phyloP scores from a whole-genome alignment of 2,797 vertebrate species.

The Gastrophryne carolinensis region DNA sequence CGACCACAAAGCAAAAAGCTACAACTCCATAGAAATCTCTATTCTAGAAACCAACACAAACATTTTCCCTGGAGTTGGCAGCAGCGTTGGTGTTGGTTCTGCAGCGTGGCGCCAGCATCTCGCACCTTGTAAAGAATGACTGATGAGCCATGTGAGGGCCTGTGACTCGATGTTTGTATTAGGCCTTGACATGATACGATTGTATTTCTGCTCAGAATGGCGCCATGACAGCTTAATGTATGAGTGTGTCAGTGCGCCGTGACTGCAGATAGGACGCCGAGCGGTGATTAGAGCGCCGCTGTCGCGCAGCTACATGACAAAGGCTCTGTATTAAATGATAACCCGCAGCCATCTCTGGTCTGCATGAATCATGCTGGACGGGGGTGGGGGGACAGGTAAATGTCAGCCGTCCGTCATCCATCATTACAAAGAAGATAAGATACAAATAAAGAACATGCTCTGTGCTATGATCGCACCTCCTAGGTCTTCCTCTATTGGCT shows the following conservation, averaged over 20 bases:
- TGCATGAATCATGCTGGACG: constrained; percentile 1
- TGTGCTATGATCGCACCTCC: too few relatives aligned
- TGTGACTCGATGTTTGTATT: constrained; percentile 19
- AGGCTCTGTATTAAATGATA: constrained; percentile 23
- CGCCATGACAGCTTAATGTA: constrained; percentile 43
- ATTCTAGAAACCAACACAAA: too few relatives aligned
- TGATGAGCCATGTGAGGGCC: constrained; percentile 4
- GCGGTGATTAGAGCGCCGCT: constrained; percentile 40
- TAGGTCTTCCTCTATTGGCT: too few relatives aligned
- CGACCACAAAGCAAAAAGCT: too few relatives aligned
- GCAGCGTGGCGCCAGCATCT: neutral
- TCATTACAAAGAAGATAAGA: constrained; percentile 15
- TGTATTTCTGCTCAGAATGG: constrained; percentile 35
- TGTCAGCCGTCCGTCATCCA: constrained; percentile 26
- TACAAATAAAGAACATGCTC: too few relatives aligned
- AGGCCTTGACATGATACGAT: constrained; percentile 34
- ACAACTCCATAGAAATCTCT: too few relatives aligned
- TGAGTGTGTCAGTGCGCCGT: constrained; percentile 27
- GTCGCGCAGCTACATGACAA: constrained; percentile 21
- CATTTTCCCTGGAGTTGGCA: too few relatives aligned
- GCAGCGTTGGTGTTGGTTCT: too few relatives aligned
- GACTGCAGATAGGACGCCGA: constrained; percentile 13
- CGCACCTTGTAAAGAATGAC: constrained; percentile 10
- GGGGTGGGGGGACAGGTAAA: constrained; percentile 8
- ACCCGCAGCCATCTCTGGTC: neutral